Evolutionary conservation across 2,113 vertebrate genomes (phyloP).

Genomic region (Carlito syrichta): DNA sequence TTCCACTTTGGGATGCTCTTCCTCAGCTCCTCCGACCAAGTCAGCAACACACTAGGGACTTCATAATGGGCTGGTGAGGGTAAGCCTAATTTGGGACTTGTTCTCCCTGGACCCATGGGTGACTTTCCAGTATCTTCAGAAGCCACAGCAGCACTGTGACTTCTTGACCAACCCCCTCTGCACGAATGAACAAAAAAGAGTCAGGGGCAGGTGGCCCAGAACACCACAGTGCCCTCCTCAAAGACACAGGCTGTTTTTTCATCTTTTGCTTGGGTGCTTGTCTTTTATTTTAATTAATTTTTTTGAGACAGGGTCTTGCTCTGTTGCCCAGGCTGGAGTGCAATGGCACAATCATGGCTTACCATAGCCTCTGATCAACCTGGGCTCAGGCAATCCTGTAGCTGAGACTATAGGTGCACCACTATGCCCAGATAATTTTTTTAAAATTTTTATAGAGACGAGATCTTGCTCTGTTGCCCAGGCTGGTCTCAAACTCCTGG

Average conservation of each 20-base stretch:
- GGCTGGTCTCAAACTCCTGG: too few species aligned
- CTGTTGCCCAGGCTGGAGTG: not conserved
- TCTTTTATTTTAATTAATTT: not conserved
- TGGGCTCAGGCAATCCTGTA: not conserved
- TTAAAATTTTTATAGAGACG: not conserved
- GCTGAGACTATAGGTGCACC: not conserved
- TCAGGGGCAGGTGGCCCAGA: too few species aligned
- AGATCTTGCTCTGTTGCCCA: not conserved
- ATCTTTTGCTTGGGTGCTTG: not conserved
- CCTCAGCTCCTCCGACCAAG: not conserved
- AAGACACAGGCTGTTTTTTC: too few species aligned
- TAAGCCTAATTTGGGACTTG: not conserved
- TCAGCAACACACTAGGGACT: not conserved
- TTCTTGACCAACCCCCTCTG: not conserved
- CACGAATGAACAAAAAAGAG: not conserved
- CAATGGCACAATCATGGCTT: not conserved
- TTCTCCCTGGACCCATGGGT: too few species aligned
- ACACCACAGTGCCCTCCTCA: too few species aligned
- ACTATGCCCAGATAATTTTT: not conserved
- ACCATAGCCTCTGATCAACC: not conserved
- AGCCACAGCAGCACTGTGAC: not conserved
- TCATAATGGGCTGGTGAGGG: not conserved
- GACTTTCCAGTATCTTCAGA: not conserved
- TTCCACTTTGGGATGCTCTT: not conserved
- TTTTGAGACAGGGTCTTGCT: not conserved